These are phyloP conservation scores for Mastomys coucha DNA, from an alignment of 2,113 vertebrate genomes.

Conservation along the genomic window DNA sequence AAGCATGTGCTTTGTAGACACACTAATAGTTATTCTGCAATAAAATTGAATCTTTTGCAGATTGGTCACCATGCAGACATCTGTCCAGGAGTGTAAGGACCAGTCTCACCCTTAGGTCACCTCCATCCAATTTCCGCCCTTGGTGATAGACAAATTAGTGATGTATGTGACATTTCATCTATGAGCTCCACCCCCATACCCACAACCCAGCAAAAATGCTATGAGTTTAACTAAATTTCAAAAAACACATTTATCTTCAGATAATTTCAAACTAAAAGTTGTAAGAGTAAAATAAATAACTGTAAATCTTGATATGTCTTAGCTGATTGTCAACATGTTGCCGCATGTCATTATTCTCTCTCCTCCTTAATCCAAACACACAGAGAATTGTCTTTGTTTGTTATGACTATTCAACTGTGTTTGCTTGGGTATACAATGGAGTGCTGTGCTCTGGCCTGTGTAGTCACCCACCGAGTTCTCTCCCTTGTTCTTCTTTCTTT, in stretches of 20 bases:
- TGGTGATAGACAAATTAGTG: background rate
- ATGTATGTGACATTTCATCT: background rate
- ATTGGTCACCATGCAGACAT: background rate
- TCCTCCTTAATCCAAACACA: background rate
- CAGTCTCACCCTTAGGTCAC: background rate
- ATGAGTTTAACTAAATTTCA: background rate
- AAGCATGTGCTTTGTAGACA: constrained; percentile 61
- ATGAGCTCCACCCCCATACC: background rate
- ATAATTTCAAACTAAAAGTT: constrained; percentile 20
- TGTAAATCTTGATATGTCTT: background rate
- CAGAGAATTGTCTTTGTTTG: background rate
- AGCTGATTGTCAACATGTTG: background rate
- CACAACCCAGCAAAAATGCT: background rate
- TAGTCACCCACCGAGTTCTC: background rate
- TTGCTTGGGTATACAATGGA: background rate
- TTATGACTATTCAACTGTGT: background rate
- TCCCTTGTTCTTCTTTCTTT: background rate
- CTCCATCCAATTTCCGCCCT: background rate
- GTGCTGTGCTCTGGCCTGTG: background rate
- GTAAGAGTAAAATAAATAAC: background rate
- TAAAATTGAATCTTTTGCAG: constrained; percentile 57
- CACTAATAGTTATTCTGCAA: constrained; percentile 43
- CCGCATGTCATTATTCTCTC: background rate
- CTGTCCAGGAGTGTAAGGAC: background rate
- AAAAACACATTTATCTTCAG: background rate